These are phyloP conservation scores for Eupithecia vulgata DNA, from an alignment of 2,888 invertebrate species.

Conservation along the genomic window DNA sequence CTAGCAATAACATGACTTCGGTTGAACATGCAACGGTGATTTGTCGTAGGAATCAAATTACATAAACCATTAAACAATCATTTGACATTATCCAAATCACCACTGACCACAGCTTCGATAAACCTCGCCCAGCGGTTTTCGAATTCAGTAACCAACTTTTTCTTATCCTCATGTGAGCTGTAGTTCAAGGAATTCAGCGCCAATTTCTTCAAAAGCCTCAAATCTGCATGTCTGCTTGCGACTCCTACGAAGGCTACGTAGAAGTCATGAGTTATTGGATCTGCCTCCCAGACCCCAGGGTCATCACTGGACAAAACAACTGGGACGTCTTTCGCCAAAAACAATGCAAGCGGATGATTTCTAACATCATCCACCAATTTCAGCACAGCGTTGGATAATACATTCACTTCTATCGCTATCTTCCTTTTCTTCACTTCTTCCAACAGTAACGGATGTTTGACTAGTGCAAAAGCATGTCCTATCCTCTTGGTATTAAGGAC, in stretches of 20 bases:
- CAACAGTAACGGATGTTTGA: conserved; percentile 88
- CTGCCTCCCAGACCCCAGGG: conserved; percentile 90
- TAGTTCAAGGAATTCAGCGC: conserved; percentile 89
- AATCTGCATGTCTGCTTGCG: conserved; percentile 87
- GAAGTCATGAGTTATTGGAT: conserved; percentile 88
- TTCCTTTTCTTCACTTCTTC: conserved; percentile 82
- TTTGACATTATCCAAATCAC: conserved; percentile 33
- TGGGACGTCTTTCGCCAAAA: conserved; percentile 87
- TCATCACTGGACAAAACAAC: conserved; percentile 91
- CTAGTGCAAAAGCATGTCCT: conserved; percentile 90
- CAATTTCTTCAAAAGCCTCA: conserved; percentile 88
- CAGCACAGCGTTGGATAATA: conserved; percentile 91
- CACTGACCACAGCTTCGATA: conserved; percentile 60
- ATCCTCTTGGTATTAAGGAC: conserved; percentile 88
- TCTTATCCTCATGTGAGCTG: conserved; percentile 83
- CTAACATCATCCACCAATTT: conserved; percentile 88
- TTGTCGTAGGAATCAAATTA: background rate
- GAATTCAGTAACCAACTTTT: conserved; percentile 67
- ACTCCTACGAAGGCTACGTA: conserved; percentile 91
- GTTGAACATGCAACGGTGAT: background rate
- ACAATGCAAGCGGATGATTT: conserved; percentile 88
- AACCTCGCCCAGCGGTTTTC: conserved; percentile 74
- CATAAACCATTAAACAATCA: background rate
- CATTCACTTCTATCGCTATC: conserved; percentile 90
- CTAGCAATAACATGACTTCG: background rate